Evolutionary conservation across 2,113 vertebrate genomes (phyloP).

Genomic region (Epinephelus lanceolatus): DNA sequence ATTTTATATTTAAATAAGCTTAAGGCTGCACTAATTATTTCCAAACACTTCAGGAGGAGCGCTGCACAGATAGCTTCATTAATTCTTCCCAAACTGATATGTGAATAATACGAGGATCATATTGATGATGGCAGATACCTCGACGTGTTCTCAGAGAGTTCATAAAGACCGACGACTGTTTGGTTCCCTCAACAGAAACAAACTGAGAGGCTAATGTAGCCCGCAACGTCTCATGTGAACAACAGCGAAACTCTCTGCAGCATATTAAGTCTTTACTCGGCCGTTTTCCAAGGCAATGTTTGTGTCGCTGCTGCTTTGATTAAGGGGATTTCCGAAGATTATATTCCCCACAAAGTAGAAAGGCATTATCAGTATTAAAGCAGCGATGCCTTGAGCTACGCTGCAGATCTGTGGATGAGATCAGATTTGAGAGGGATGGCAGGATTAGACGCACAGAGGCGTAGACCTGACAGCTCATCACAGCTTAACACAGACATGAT

Average conservation of each 20-base stretch:
- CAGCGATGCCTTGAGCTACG: constrained; percentile 70
- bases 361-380: constrained; percentile 78
- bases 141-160: neutral
- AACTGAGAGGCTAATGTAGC: neutral
- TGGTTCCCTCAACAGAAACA: no score
- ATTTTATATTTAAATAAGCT: neutral
- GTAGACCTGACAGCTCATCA: constrained; percentile 75
- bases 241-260: neutral
- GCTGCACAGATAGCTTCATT: neutral
- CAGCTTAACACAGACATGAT: constrained; percentile 74
- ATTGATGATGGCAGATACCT: neutral
- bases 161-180: no score
- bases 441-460: constrained; percentile 76
- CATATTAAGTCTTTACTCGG: constrained; percentile 28
- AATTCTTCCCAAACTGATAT: neutral
- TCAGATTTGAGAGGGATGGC: constrained; percentile 73
- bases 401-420: constrained; percentile 72
- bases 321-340: constrained; percentile 79
- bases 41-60: neutral
- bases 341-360: constrained; percentile 68
- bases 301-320: constrained; percentile 69
- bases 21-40: neutral
- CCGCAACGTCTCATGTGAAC: neutral
- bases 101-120: neutral
- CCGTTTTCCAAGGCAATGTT: constrained; percentile 61